Conservation (phyloP, 2,113 vertebrate species). For the Epinephelus lanceolatus region DNA sequence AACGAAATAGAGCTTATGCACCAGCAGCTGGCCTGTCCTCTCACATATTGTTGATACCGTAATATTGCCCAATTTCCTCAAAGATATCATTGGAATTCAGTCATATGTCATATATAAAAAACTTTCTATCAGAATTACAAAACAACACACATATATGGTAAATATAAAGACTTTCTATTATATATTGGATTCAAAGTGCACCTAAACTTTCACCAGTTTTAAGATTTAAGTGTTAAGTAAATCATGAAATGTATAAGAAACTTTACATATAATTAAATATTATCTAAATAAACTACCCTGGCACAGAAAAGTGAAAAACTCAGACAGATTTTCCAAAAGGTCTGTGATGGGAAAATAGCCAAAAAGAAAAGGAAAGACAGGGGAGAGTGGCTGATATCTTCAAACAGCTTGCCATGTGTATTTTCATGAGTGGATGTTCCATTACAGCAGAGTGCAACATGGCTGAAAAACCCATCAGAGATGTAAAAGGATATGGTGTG, state of each 20-base stretch:
- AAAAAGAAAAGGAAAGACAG: slow-evolving; percentile 9
- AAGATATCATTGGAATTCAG: not conserved
- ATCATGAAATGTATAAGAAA: not conserved
- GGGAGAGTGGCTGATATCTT: slow-evolving; percentile 65
- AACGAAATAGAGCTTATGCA: not conserved
- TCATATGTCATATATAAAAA: not conserved
- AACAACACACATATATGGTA: not conserved
- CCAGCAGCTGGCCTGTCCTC: not conserved
- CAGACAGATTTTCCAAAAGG: slow-evolving; percentile 51
- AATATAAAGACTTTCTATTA: not conserved
- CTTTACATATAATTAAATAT: slow-evolving; percentile 28
- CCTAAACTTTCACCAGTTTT: not conserved
- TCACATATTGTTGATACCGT: not conserved
- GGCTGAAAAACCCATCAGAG: slow-evolving; percentile 78
- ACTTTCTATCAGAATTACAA: not conserved
- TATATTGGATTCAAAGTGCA: not conserved
- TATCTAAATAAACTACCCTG: slow-evolving; percentile 45
- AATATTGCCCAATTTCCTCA: not conserved
- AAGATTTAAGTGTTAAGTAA: not conserved
- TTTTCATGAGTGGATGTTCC: slow-evolving; percentile 73
- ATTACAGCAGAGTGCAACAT: slow-evolving; percentile 75
- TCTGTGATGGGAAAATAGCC: slow-evolving; percentile 30
- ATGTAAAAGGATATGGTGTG: slow-evolving; percentile 77
- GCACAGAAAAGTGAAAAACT: slow-evolving; percentile 44
- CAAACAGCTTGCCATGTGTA: slow-evolving; percentile 69